Evolutionary conservation across 2,113 vertebrate genomes (phyloP), one percentile per base, ranked within the genome.

Genomic region (Mobula hypostoma): DNA sequence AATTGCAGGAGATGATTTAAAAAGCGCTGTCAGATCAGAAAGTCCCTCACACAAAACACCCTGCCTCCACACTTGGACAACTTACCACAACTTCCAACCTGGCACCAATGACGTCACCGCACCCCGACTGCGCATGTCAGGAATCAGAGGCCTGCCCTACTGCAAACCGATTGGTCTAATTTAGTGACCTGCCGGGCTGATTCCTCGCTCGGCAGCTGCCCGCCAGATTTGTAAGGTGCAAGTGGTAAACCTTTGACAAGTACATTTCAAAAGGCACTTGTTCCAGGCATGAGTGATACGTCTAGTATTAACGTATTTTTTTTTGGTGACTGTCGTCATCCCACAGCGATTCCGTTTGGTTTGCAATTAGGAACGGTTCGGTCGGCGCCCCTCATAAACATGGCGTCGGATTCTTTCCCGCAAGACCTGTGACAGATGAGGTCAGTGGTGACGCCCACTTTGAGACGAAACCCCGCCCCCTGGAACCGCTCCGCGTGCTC

Each of bases 51-150:
- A 32, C 77, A 11, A 36, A 79, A 32, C n/a, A 32, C 29, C 77
- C n/a, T 36, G 11, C 29, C 77, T n/a, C 77, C 11, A 48, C 7
- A 79, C 77, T 77, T n/a, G 14, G n/a, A 79, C n/a, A 79, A 79
- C 77, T 79, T n/a, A 79, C 77, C 77, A 79, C n/a, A 79, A 79
- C 77, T 79, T 79, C 77, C 77, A 79, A 12, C 77, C 77, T 79
- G 77, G 77, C 77, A 79, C 74, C 24, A 29, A 77, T 77, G 74
- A 36, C 77, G 29, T 79, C 77, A 32, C n/a, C 77, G 0, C 12
- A 0, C 77, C n/a, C 7, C 5, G 0, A 79, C 77, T 11, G 77
- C 77, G 77, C 77, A 79, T 79, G 77, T 79, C n/a, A 32, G 11
- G 2, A 79, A 32, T n/a, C 4, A 0, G 4, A 14, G 77, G 77